A percentile compares a stretch with the other conserved stretches of the same genome.
Evolutionary conservation across 1,140 invertebrate genomes (phyloP).

Genomic region (Diorhabda carinulata): DNA sequence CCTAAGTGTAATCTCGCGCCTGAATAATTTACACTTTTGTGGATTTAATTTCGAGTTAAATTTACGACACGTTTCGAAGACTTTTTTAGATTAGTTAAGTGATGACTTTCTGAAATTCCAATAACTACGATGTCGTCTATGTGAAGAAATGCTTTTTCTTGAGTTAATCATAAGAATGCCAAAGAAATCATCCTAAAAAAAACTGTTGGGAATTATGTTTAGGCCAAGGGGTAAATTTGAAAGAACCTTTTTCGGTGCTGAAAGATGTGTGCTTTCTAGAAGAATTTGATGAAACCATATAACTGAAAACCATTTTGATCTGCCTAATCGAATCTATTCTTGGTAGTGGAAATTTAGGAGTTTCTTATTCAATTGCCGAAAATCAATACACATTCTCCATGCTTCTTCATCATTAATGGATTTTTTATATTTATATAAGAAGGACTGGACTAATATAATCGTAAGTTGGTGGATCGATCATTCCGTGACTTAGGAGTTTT

Average conservation of each 20-base stretch:
- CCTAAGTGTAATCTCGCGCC: too few species aligned
- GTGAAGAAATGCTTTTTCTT: neutral
- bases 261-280: neutral
- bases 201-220: neutral
- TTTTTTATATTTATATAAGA: too few species aligned
- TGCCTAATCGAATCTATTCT: too few species aligned
- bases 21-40: neutral
- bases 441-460: too few species aligned
- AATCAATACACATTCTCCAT: too few species aligned
- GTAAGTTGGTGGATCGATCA: too few species aligned
- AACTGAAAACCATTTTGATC: too few species aligned
- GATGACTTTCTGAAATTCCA: neutral
- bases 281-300: neutral
- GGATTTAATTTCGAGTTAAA: neutral
- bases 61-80: neutral
- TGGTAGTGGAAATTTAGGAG: too few species aligned
- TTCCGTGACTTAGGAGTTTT: too few species aligned
- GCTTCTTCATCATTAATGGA: too few species aligned
- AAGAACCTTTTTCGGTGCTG: neutral
- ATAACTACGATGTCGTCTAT: neutral
- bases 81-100: neutral
- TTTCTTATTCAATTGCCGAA: too few species aligned
- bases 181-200: too few species aligned
- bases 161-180: conserved; percentile 1
- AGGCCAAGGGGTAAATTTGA: neutral